Evolutionary conservation across 1,140 invertebrate genomes (phyloP), one percentile per base, ranked within the genome.

Genomic region (Lineus longissimus): DNA sequence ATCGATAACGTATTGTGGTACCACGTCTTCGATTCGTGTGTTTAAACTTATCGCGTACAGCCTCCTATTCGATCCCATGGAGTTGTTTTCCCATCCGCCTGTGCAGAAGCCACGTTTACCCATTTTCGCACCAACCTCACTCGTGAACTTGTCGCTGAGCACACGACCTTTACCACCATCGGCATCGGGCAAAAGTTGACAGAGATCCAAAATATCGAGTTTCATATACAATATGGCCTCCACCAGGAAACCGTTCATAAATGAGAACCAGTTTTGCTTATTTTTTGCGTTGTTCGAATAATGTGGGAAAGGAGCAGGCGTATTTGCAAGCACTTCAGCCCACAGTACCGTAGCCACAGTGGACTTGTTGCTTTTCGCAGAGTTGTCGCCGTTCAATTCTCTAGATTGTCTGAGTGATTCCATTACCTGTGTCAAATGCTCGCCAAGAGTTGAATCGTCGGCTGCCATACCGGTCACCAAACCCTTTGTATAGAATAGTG

Each of bases 41-140:
- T 51, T 51, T n/a, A 51, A n/a, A 51, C 47, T 51, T 51, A 51
- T 51, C n/a, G 47, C 47, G n/a, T 51, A 51, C 47, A 51, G n/a
- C 25, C 47, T 4, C n/a, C 47, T 51, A 51, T 51, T 51, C 47
- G 47, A 51, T 4, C 47, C 47, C 19, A 51, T 4, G 6, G 47
- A 51, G n/a, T 51, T 51, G n/a, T 51, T 51, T n/a, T 4, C 47
- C 47, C 47, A 51, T 7, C 6, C 6, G 4, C 47, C 47, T 51
- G 6, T n/a, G 47, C 47, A 51, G 47, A 51, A 51, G n/a, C 47
- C 47, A 4, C 47, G 6, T n/a, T 51, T 51, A n/a, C 4, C 47
- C 6, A 51, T 51, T 51, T 51, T 51, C n/a, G 6, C 47, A 51
- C 47, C 47, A 27, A 51, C 25, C n/a, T 51, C 47, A n/a, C 6